Evolutionary conservation across 1,140 invertebrate species (phyloP), one percentile per base, ranked within the genome.

Genomic region (Lepidurus apus): DNA sequence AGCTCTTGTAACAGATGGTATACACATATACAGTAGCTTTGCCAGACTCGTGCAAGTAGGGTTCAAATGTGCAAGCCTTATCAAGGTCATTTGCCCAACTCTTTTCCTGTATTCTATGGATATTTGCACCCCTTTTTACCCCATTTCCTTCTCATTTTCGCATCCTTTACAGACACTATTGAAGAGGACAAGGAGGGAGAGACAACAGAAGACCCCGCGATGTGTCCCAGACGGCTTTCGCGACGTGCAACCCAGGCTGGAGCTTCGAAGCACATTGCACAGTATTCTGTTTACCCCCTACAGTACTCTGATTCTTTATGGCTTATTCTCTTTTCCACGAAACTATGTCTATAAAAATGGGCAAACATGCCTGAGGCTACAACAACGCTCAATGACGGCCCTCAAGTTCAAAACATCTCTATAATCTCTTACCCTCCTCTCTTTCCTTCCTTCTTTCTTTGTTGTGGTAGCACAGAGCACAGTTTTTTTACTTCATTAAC

Each of bases 391-490:
- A 65, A 65, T 21, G 8, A 65, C 53, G 53, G 53, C 21, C 53
- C 53, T 65, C 53, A 65, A 65, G 53, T 65, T 65, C 53, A 21
- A 65, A 65, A 65, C 53, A 65, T 65, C 53, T 65, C 21, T 65
- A 65, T 65, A 65, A 65, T 65, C 53, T 65, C 53, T 65, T 21
- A 65, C 53, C 53, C 21, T 21, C 53, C 53, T 17, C 53, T 21
- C 6, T 13, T 65, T 17, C 53, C 45, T 47, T 17, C 17, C 13
- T 21, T 17, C 53, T 65, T 65, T 7, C 9, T 65, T 65, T 9
- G 53, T 21, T 17, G 21, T 65, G 17, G 6, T 17, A 7, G 45
- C 53, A 13, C 8, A 65, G 21, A 17, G 17, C 8, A n/a, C 17
- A 17, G 21, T n/a, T n/a, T n/a, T n/a, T n/a, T 65, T 21, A 65